Percentiles rank a stretch among this genome's conserved stretches.
Evolutionary conservation across 2,888 invertebrate species (phyloP).

Genomic region (Ligdia adustata): DNA sequence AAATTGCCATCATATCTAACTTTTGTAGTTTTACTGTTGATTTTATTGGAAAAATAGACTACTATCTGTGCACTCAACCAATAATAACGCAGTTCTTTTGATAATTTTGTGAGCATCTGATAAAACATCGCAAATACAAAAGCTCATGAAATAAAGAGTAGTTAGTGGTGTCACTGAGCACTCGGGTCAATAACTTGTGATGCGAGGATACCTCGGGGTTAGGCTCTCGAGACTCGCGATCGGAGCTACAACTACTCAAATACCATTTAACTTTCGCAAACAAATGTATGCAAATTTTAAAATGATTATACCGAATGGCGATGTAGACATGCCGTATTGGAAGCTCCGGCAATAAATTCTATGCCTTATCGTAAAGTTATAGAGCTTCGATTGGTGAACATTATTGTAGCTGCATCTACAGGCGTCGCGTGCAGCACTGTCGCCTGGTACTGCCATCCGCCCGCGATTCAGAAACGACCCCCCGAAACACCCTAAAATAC

Average conservation of each 20-base stretch:
- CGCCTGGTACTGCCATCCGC: constrained; percentile 83
- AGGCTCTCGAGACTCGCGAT: constrained; percentile 13
- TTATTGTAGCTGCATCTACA: constrained; percentile 59
- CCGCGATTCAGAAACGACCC: constrained; percentile 68
- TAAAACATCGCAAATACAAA: constrained; percentile 8
- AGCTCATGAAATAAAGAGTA: constrained; percentile 18
- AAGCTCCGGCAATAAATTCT: constrained; percentile 49
- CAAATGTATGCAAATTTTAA: constrained; percentile 46
- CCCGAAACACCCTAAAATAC: constrained; percentile 56
- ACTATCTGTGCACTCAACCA: no score
- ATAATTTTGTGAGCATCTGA: background rate
- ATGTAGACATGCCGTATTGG: constrained; percentile 40
- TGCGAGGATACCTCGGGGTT: constrained; percentile 17
- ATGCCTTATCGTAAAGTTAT: constrained; percentile 52
- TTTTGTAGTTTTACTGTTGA: no score
- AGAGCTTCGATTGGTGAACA: constrained; percentile 57
- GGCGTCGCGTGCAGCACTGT: constrained; percentile 72
- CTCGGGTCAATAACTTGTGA: constrained; percentile 31
- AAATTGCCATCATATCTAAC: no score
- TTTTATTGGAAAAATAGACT: no score
- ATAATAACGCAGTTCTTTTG: no score
- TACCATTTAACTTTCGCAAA: constrained; percentile 24
- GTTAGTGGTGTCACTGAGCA: constrained; percentile 11
- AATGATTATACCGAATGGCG: constrained; percentile 50
- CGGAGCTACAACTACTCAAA: constrained; percentile 9